Evolutionary conservation across 2,888 invertebrate genomes (phyloP).

Genomic region (Dexiosoma caninum): DNA sequence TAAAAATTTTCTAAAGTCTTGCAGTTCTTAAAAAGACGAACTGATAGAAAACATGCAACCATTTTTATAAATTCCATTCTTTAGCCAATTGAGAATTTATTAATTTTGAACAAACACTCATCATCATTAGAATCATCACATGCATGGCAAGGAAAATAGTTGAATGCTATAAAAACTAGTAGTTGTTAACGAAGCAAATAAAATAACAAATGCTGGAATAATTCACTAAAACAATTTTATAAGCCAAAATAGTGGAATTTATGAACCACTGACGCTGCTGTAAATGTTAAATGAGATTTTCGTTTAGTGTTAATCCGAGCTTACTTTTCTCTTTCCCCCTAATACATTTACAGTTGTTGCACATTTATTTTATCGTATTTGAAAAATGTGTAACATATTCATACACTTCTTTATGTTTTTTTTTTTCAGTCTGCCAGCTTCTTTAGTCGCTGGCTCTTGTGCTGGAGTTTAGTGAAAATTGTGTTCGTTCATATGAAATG

Average conservation of each 20-base stretch:
- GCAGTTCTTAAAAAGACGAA: slow-evolving; percentile 5
- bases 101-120: slow-evolving; percentile 34
- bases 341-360: neutral
- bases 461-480: slow-evolving; percentile 14
- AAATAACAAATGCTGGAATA: no score
- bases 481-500: neutral
- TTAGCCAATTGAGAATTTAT: slow-evolving; percentile 14
- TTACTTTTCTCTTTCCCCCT: no score
- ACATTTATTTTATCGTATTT: neutral
- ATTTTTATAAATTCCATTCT: neutral
- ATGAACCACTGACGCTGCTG: neutral
- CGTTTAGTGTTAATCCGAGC: neutral
- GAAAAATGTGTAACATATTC: neutral
- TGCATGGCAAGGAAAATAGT: neutral
- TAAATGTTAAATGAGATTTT: neutral
- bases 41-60: slow-evolving; percentile 29
- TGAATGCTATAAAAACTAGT: neutral
- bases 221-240: neutral
- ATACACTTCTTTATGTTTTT: neutral
- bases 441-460: neutral
- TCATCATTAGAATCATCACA: slow-evolving; percentile 43
- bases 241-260: neutral
- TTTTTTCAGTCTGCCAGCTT: neutral
- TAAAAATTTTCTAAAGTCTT: slow-evolving; percentile 1
- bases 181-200: neutral